A percentile compares a stretch with the other conserved stretches of the same genome.
Evolutionary conservation across 2,888 invertebrate genomes (phyloP).

Genomic region (Ischnus inquisitorius): DNA sequence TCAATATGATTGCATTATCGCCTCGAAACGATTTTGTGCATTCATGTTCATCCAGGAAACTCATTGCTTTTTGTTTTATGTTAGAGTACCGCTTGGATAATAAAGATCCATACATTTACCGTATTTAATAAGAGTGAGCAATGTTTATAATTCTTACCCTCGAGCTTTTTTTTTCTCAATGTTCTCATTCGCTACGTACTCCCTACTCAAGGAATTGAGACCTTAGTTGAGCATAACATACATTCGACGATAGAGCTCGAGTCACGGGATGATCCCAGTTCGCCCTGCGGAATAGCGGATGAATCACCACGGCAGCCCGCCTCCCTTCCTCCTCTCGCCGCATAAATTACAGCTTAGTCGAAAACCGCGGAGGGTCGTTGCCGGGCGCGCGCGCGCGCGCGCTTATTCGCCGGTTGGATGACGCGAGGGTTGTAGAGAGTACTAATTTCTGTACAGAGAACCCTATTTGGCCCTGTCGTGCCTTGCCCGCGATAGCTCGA

Average conservation of each 20-base stretch:
- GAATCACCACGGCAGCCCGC: constrained; percentile 33
- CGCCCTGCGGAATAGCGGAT: constrained; percentile 45
- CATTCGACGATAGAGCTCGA: not conserved
- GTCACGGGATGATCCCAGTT: not conserved
- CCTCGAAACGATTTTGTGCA: no score
- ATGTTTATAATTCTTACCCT: no score
- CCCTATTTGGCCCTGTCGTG: constrained; percentile 24
- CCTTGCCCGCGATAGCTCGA: constrained; percentile 31
- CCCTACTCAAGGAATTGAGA: constrained; percentile 30
- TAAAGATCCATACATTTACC: no score
- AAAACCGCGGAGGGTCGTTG: constrained; percentile 29
- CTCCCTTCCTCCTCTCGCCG: not conserved
- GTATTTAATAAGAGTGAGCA: no score
- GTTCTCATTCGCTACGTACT: not conserved
- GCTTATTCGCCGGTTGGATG: constrained; percentile 23
- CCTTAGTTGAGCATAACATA: not conserved
- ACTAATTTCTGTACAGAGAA: constrained; percentile 52
- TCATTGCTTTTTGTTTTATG: no score
- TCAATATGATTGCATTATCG: no score
- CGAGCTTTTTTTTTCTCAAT: not conserved
- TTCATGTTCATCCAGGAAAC: no score
- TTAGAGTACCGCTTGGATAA: not conserved
- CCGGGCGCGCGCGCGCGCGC: constrained; percentile 13
- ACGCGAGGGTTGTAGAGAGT: constrained; percentile 16
- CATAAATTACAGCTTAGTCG: constrained; percentile 58